Evolutionary conservation across 2,888 invertebrate species (phyloP).

Genomic region (Sclerodermus sp.): DNA sequence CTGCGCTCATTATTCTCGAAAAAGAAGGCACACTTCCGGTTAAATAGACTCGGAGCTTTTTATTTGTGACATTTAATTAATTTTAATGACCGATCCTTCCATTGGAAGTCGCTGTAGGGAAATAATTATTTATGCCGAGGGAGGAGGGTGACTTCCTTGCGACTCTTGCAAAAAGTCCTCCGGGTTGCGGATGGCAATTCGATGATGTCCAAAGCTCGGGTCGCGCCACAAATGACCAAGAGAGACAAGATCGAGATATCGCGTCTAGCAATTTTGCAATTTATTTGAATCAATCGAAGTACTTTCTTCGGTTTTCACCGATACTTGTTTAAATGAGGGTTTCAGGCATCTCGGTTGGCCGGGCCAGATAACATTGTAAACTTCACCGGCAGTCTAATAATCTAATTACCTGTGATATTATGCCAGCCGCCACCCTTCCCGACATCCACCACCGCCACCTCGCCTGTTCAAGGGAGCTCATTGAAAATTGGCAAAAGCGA

Average conservation of each 20-base stretch:
- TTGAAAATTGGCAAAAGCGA: too few species aligned
- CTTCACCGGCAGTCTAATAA: slow-evolving; percentile 31
- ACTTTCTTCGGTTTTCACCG: slow-evolving; percentile 3
- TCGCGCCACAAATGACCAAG: too few species aligned
- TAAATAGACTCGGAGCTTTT: neutral
- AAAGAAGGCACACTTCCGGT: neutral
- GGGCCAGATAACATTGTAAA: slow-evolving; percentile 35
- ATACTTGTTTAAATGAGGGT: slow-evolving; percentile 1
- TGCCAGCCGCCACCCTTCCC: too few species aligned
- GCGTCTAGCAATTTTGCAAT: too few species aligned
- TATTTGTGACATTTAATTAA: neutral
- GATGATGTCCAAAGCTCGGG: too few species aligned
- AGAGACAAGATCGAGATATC: too few species aligned
- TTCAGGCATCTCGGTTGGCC: slow-evolving; percentile 13
- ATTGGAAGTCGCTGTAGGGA: neutral
- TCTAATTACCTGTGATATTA: slow-evolving; percentile 36
- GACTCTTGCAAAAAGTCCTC: too few species aligned
- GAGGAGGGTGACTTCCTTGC: too few species aligned
- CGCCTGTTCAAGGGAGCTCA: too few species aligned
- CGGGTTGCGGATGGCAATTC: too few species aligned
- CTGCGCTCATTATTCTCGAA: neutral
- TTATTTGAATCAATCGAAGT: too few species aligned
- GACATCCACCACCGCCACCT: too few species aligned
- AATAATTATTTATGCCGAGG: neutral
- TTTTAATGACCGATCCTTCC: neutral